These are phyloP conservation scores for Arvicanthis niloticus DNA, from an alignment of 2,113 vertebrate species.

Conservation along the genomic window DNA sequence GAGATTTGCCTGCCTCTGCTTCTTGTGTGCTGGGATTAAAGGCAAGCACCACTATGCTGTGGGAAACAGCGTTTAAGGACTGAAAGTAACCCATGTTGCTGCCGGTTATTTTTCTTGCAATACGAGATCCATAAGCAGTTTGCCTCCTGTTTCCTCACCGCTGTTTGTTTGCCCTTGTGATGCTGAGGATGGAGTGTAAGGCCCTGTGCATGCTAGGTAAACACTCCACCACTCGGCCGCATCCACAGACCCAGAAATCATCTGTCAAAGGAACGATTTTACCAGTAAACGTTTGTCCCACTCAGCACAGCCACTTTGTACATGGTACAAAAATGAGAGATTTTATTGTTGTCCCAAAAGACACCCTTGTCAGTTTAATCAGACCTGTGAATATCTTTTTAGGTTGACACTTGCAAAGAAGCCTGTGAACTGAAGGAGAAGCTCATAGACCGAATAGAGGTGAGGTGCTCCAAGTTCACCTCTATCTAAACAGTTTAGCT, in stretches of 20 bases:
- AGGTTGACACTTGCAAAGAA: constrained; percentile 58
- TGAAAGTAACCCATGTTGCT: neutral
- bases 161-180: neutral
- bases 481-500: neutral
- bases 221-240: rapidly evolving
- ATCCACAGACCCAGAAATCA: neutral
- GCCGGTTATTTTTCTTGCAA: neutral
- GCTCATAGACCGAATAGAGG: constrained; percentile 50
- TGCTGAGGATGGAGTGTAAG: neutral
- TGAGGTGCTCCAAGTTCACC: constrained; percentile 2
- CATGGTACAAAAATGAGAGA: neutral
- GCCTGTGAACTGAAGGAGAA: constrained; percentile 61
- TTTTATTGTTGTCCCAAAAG: constrained; percentile 13
- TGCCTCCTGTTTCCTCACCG: neutral
- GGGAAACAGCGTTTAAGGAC: neutral
- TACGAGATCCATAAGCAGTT: neutral
- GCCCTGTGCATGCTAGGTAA: too few relatives aligned
- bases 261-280: neutral
- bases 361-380: neutral
- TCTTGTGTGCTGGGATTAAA: neutral
- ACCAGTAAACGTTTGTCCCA: constrained; percentile 8
- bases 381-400: constrained; percentile 5
- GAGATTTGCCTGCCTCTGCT: neutral
- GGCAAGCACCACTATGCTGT: neutral
- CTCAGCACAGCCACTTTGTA: neutral